Evolutionary conservation across 2,113 vertebrate genomes (phyloP), one percentile per base, ranked within the genome.

Genomic region (Vimba vimba): DNA sequence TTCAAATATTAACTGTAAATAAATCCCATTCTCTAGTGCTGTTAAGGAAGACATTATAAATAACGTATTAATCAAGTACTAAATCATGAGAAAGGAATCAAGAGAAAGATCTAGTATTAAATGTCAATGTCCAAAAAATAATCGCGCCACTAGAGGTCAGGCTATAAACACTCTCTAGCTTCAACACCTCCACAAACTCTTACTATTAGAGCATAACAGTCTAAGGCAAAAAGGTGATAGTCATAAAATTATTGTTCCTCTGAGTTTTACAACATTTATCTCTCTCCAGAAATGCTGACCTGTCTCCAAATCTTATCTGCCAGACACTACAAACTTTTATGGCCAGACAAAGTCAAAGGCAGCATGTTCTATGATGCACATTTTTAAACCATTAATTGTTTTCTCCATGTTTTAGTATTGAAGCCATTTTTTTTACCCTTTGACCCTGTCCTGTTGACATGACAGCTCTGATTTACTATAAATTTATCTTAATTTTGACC

Each of bases 91-190:
- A 33, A 64, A 64, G 7, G 6, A 33, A 68, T 5, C 9, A 36
- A 39, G 4, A 52, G 27, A 78, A 77, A 36, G 9, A 23, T 55
- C 21, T 59, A 19, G 15, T 19, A 77, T 52, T 55, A 21, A 36
- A 4, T 23, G 50, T 36, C 8, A 78, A 11, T 57, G 76, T 36
- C 6, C 1, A 52, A 27, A 25, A 25, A 50, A 45, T 12, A 74
- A 52, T 17, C 4, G 13, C 2, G 39, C 73, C 78, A 43, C 78
- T 62, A 79, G 78, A 79, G 78, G 78, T 79, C 78, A 62, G 78
- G 1, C 57, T 62, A 2, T n/a, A 39, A 43, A 62, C 23, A 62
- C 43, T 25, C 7, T 33, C 27, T 59, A 79, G 76, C 21, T 13
- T 11, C n/a, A 79, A n/a, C 33, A 79, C 2, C 7, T 17, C 4